Base-by-base conservation (phyloP, 2,888 invertebrate species). In the Hipparchia semele region DNA sequence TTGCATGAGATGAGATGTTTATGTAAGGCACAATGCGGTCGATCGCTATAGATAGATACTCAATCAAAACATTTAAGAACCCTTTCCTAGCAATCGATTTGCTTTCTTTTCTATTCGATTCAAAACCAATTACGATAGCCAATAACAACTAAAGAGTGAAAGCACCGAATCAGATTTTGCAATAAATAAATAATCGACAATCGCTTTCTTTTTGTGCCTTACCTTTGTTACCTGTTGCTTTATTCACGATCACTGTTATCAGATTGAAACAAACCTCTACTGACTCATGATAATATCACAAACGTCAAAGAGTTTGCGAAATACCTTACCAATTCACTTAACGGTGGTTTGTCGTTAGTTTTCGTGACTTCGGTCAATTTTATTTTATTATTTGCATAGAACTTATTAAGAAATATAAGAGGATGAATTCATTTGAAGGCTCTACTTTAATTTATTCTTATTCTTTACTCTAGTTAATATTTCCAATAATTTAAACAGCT, bases 161-260 rank as follows among this genome's bases (percentile, higher is more conserved):
- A 78, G 77, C 70, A 68, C 66, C 59, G 66, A 62, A 64, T 53
- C 68, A 65, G 45, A 66, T 72, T 76, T 71, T 68, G 67, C 70
- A 70, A 71, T 73, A 23, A 23, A 23, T 23, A 23, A 23, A 23
- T 23, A 68, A 73, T 71, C 72, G 71, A 45, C 45, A 75, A 76
- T 76, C 74, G 73, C 80, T 80, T 80, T 80, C 79, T 76, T 80
- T 79, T 76, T 73, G 70, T 71, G 73, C 69, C 58, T 75, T 75
- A 71, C 70, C 73, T 75, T 67, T 77, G 67, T 68, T 75, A 75
- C 76, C 73, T 75, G 76, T 77, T 79, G 79, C 76, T 72, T 51
- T 62, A 56, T 73, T 75, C 75, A 51, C 72, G 72, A 71, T 45
- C 61, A 46, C 62, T 45, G 54, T 72, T 76, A 71, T 77, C 74